Evolutionary conservation across 2,113 vertebrate genomes (phyloP).

Genomic region (Campylomormyrus numenius): DNA sequence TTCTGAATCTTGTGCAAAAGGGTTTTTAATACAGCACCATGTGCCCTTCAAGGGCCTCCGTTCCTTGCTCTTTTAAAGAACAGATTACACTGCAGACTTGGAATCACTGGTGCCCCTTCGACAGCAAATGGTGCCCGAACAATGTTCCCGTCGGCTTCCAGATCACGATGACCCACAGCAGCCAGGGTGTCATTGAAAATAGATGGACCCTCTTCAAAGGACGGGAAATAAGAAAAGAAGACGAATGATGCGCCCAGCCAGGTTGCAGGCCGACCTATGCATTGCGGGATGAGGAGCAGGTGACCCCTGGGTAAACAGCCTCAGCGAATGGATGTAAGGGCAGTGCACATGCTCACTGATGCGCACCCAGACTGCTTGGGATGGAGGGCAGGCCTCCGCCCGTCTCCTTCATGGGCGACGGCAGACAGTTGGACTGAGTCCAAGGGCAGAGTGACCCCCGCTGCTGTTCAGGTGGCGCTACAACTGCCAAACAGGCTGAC

Average conservation of each 20-base stretch:
- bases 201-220: neutral
- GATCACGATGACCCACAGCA: neutral
- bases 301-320: neutral
- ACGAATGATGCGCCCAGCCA: neutral
- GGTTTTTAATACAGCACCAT: neutral
- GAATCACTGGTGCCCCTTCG: neutral
- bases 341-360: neutral
- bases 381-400: neutral
- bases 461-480: neutral
- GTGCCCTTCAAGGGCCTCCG: neutral
- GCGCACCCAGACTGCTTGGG: neutral
- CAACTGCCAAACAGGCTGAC: slow-evolving; percentile 11
- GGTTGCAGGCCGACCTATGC: neutral
- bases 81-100: neutral
- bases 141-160: neutral
- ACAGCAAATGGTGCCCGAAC: neutral
- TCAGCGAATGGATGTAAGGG: neutral
- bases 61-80: neutral
- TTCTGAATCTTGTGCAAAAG: neutral
- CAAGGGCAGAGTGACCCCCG: neutral
- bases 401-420: neutral
- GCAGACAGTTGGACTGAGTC: neutral
- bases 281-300: neutral
- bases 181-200: neutral
- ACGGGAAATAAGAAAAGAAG: neutral